Conservation (phyloP, 2,113 vertebrate species). For the Lonchura striata region DNA sequence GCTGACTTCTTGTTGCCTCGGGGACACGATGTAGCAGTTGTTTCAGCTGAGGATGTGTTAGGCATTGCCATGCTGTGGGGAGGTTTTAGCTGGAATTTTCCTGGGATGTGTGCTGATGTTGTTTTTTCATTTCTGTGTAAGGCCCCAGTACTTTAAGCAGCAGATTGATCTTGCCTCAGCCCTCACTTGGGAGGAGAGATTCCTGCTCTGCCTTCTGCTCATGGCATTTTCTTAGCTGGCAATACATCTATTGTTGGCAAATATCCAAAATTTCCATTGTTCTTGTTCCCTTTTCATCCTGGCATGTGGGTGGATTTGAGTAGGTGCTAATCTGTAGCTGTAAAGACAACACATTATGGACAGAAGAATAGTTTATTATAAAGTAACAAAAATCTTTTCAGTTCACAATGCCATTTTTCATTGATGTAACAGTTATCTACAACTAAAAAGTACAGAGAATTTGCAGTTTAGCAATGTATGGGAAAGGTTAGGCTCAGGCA, state of each 20-base stretch:
- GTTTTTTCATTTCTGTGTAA: neutral
- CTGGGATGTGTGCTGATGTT: neutral
- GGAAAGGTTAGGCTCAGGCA: neutral
- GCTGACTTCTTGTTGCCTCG: neutral
- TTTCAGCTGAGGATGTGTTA: neutral
- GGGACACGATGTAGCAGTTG: neutral
- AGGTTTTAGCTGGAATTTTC: constrained; percentile 1
- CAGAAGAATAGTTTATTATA: neutral
- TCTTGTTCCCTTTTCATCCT: neutral
- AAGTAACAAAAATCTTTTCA: neutral
- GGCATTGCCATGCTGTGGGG: neutral
- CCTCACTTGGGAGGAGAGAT: neutral
- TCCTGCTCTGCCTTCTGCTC: neutral
- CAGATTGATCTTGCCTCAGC: neutral
- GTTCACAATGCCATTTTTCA: neutral
- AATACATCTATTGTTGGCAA: neutral
- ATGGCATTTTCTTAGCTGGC: neutral
- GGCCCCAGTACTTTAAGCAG: neutral
- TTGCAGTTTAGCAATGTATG: neutral
- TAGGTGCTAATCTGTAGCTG: neutral
- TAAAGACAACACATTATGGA: neutral
- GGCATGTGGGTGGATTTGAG: neutral
- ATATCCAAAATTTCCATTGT: neutral
- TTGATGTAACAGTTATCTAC: neutral
- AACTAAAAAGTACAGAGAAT: neutral